Conservation (phyloP, 2,888 invertebrate species). For the Megalurothrips usitatus region DNA sequence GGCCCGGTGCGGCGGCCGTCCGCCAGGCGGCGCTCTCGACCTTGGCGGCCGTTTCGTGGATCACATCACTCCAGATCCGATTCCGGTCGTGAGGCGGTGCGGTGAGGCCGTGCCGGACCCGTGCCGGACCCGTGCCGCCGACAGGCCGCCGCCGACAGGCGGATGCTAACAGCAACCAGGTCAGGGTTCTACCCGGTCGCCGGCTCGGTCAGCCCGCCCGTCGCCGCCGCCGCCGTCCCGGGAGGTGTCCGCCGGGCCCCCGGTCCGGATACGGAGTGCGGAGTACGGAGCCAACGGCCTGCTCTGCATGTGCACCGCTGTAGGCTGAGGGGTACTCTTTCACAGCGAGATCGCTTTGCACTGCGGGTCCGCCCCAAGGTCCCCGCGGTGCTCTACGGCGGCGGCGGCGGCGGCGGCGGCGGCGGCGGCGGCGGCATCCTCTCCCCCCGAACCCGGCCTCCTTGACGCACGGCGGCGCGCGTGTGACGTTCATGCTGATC, state of each 20-base stretch:
- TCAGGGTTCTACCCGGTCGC: background rate
- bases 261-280: background rate
- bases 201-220: background rate
- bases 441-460: background rate
- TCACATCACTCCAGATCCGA: background rate
- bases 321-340: no score
- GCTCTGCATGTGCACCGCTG: no score
- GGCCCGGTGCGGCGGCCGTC: background rate
- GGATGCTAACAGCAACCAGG: conserved; percentile 7
- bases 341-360: no score
- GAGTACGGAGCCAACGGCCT: no score
- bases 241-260: background rate
- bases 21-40: background rate
- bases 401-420: no score
- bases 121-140: background rate
- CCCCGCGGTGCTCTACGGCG: no score
- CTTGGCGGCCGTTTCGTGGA: conserved; percentile 13
- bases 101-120: background rate
- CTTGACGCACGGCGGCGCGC: background rate
- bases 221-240: background rate
- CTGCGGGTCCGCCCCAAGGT: no score
- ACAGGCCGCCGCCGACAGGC: background rate
- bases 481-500: background rate
- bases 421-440: no score
- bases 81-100: background rate